Conservation (phyloP, 2,797 vertebrate species). For the Pseudopleuronectes americanus region DNA sequence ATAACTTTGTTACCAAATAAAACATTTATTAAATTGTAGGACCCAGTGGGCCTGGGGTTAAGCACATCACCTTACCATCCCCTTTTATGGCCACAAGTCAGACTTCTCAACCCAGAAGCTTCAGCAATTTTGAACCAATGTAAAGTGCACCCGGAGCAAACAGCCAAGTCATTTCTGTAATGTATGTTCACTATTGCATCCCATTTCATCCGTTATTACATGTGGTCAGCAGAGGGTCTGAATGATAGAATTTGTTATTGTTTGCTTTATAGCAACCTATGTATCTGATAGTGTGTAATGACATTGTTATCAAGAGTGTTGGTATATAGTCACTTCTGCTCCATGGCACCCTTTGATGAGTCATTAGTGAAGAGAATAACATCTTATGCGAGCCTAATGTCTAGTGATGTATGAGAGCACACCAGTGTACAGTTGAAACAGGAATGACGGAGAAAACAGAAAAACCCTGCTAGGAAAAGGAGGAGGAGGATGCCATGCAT, state of each 20-base stretch:
- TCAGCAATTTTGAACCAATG: background rate
- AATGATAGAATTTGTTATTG: background rate
- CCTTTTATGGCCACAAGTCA: too few relatives aligned
- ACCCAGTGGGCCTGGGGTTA: too few relatives aligned
- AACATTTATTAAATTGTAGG: too few relatives aligned
- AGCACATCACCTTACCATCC: too few relatives aligned
- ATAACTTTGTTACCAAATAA: too few relatives aligned
- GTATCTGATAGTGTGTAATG: background rate
- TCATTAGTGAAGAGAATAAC: conserved; percentile 7
- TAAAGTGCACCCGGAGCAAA: background rate
- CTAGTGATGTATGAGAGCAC: background rate
- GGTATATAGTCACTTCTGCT: background rate
- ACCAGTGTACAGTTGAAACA: conserved; percentile 1
- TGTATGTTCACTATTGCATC: background rate
- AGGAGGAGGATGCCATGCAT: conserved; percentile 66
- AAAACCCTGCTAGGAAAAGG: conserved; percentile 37
- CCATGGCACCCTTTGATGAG: background rate
- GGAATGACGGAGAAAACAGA: conserved; percentile 43
- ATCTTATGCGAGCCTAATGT: conserved; percentile 10
- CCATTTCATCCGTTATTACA: background rate
- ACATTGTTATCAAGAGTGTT: background rate
- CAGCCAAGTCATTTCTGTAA: background rate
- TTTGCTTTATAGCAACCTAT: background rate
- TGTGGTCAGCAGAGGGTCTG: background rate
- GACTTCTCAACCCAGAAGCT: too few relatives aligned